Percentiles rank a stretch among this genome's conserved stretches.
Evolutionary conservation across 2,797 vertebrate species (phyloP).

Genomic region (Lutjanus argentimaculatus): DNA sequence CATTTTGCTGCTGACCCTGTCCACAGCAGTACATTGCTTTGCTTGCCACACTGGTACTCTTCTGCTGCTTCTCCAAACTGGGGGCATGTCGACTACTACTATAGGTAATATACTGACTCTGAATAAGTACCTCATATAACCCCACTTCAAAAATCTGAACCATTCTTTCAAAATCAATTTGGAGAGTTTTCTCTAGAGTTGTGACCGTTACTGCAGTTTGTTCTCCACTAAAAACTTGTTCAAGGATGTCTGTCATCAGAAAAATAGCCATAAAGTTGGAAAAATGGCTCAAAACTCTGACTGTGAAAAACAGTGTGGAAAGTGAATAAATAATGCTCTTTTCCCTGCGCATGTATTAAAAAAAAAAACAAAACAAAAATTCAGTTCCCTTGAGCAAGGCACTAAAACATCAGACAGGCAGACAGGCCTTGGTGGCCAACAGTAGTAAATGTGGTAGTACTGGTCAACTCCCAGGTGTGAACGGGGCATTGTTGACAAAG

Average conservation of each 20-base stretch:
- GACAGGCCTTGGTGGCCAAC: background rate
- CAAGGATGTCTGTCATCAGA: background rate
- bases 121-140: too few species aligned
- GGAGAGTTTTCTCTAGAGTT: too few species aligned
- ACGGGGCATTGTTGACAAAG: slow-evolving; percentile 32
- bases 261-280: background rate
- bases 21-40: too few species aligned
- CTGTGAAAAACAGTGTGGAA: background rate
- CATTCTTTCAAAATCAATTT: too few species aligned
- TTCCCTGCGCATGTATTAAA: background rate
- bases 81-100: too few species aligned
- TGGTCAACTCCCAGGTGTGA: slow-evolving; percentile 40
- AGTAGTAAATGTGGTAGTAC: slow-evolving; percentile 19
- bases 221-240: background rate
- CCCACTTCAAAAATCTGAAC: too few species aligned
- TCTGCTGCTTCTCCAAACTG: too few species aligned
- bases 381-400: slow-evolving; percentile 22
- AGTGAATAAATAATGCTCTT: background rate
- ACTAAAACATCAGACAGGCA: background rate
- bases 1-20: too few species aligned
- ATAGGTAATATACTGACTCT: too few species aligned
- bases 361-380: too few species aligned
- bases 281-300: slow-evolving; percentile 3
- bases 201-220: background rate
- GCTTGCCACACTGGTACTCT: too few species aligned